phyloP scores from a whole-genome alignment of 2,113 vertebrate genomes.

The Tetrax tetrax region DNA sequence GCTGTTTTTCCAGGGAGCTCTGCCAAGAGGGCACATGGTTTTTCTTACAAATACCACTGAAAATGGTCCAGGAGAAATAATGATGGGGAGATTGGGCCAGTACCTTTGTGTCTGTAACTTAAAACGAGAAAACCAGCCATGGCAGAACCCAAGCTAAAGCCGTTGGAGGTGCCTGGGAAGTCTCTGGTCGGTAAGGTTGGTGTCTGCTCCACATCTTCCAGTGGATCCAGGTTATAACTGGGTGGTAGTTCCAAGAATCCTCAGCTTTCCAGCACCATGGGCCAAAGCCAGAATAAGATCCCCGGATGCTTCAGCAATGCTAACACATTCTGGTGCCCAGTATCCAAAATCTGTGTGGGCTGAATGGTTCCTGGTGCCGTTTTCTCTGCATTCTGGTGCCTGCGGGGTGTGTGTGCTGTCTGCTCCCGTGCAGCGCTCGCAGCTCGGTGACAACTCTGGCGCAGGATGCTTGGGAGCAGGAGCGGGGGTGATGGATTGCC shows the following conservation, averaged over 20 bases:
- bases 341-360: not conserved
- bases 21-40: not conserved
- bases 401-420: not conserved
- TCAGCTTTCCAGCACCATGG: not conserved
- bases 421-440: not conserved
- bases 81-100: not conserved
- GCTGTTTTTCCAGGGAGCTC: not conserved
- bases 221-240: fast-evolving
- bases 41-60: not conserved
- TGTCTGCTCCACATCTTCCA: fast-evolving
- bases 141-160: not conserved
- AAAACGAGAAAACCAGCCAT: not conserved
- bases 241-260: not conserved
- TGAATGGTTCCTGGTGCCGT: not conserved
- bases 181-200: fast-evolving
- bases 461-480: not conserved
- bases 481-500: not conserved
- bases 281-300: not conserved
- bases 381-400: not conserved
- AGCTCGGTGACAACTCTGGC: not conserved
- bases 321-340: not conserved
- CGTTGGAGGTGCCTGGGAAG: not conserved
- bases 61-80: fast-evolving
- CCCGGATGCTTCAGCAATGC: not conserved
- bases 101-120: not conserved